Evolutionary conservation across 92 coral and sea anemone genomes (phyloP), one percentile per base, ranked within the genome.

Genomic region (Metridium senile): DNA sequence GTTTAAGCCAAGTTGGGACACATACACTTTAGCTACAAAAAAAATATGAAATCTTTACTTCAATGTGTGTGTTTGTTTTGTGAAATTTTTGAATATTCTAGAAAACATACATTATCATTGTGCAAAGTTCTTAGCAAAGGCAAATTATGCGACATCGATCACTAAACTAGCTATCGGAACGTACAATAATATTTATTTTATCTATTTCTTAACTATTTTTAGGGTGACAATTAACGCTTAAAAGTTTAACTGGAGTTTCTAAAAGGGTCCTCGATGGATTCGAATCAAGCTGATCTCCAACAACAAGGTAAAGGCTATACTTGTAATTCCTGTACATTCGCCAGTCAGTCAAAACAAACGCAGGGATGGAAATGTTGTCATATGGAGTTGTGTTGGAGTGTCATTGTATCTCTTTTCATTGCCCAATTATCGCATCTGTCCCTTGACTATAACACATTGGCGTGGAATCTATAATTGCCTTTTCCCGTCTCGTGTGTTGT

Each of bases 201-300:
- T 32, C 28, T 54, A 47, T 71, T 19, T 74, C 22, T 54, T 29
- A n/a, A 53, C 31, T 25, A 27, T 58, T 79, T 63, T 49, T 26
- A 79, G 84, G 84, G 84, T 79, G 77, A 79, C 76, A 47, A 56
- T 2, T 43, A 33, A 33, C 33, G 35, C 26, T 51, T 17, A 33
- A 64, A 46, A 9, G 22, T 0, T 26, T 22, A 43, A 62, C 62
- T 77, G 56, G 74, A 64, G 69, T 62, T 63, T 49, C 27, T 30
- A 47, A 21, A 69, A 78, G 84, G 62, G 62, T 54, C 63, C 73
- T 49, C 26, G 45, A 79, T 79, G 84, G 84, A 79, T 57, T 31
- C 84, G 21, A 46, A 22, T 43, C 84, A 57, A n/a, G 53, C 84
- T 58, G 84, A 79, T 57, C 61, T 58, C 43, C 84, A 79, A 57